Conservation (phyloP, 2,797 vertebrate species). For the Cyprinodon diabolis region DNA sequence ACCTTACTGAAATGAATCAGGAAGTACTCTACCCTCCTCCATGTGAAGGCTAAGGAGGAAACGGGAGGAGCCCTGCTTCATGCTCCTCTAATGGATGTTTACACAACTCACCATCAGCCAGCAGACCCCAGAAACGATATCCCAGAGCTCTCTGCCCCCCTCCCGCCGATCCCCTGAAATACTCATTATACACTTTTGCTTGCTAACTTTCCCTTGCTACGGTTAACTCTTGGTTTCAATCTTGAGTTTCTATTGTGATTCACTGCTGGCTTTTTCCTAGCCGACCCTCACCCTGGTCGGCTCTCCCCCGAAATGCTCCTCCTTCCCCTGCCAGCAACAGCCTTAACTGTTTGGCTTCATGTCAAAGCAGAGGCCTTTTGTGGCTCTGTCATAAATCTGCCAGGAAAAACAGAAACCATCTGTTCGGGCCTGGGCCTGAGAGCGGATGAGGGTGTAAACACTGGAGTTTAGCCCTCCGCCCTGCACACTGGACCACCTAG, state of each 20-base stretch:
- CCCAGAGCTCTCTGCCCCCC: slow-evolving; percentile 18
- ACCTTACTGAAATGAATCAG: slow-evolving; percentile 69
- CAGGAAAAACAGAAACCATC: slow-evolving; percentile 88
- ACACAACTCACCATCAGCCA: slow-evolving; percentile 75
- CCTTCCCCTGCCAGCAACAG: slow-evolving; percentile 79
- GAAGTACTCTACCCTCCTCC: slow-evolving; percentile 52
- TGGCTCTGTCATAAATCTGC: slow-evolving; percentile 86
- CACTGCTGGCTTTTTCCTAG: slow-evolving; percentile 62
- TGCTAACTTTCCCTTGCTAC: slow-evolving; percentile 29
- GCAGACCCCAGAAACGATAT: slow-evolving; percentile 66
- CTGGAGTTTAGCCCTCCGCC: slow-evolving; percentile 78
- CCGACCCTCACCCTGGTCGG: slow-evolving; percentile 47
- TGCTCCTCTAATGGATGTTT: slow-evolving; percentile 81
- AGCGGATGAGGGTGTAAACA: slow-evolving; percentile 74
- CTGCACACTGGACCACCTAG: slow-evolving; percentile 65
- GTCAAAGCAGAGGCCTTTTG: slow-evolving; percentile 84
- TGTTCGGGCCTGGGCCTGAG: slow-evolving; percentile 76
- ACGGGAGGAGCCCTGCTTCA: slow-evolving; percentile 65
- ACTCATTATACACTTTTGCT: slow-evolving; percentile 55
- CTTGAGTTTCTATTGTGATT: slow-evolving; percentile 80
- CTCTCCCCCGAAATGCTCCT: slow-evolving; percentile 71
- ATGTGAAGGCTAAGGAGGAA: slow-evolving; percentile 53
- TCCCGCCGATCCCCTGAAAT: slow-evolving; percentile 24
- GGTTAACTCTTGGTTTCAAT: slow-evolving; percentile 49
- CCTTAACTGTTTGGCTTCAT: slow-evolving; percentile 81